phyloP scores from a whole-genome alignment of 2,113 vertebrate species.

The Crypturellus undulatus region DNA sequence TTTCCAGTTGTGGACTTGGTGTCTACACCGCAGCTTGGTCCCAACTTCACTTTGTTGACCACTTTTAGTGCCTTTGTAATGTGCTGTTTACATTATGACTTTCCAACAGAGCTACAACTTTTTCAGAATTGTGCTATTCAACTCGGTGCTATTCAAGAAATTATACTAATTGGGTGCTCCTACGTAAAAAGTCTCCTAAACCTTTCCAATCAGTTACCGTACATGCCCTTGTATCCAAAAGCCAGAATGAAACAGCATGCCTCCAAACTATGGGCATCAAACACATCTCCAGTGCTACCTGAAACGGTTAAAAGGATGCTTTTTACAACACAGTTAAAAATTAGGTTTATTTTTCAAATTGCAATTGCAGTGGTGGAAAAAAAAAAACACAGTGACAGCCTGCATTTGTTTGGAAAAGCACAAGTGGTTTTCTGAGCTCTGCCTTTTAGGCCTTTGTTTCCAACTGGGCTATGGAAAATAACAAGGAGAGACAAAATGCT shows the following conservation, averaged over 20 bases:
- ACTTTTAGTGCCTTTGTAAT: neutral
- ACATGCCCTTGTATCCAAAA: slow-evolving; percentile 84
- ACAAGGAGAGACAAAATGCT: neutral
- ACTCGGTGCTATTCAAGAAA: neutral
- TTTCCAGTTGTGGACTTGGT: neutral
- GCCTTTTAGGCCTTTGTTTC: neutral
- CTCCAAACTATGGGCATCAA: slow-evolving; percentile 84
- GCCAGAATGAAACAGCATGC: slow-evolving; percentile 76
- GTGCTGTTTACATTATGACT: neutral
- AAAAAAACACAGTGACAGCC: neutral
- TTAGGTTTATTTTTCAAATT: slow-evolving; percentile 80
- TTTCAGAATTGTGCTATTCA: neutral
- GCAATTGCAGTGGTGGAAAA: neutral
- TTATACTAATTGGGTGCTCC: neutral
- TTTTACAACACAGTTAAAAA: slow-evolving; percentile 84
- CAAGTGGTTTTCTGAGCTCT: neutral
- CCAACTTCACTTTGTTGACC: neutral
- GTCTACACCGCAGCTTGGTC: neutral
- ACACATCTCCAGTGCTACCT: slow-evolving; percentile 71
- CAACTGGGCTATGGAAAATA: neutral
- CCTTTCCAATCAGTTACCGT: slow-evolving; percentile 80
- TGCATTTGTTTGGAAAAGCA: neutral
- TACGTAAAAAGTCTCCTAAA: neutral
- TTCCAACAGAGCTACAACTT: neutral
- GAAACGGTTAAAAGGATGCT: slow-evolving; percentile 86